These are phyloP conservation scores for Hormaphis cornu DNA, from an alignment of 1,140 invertebrate genomes.

Conservation along the genomic window DNA sequence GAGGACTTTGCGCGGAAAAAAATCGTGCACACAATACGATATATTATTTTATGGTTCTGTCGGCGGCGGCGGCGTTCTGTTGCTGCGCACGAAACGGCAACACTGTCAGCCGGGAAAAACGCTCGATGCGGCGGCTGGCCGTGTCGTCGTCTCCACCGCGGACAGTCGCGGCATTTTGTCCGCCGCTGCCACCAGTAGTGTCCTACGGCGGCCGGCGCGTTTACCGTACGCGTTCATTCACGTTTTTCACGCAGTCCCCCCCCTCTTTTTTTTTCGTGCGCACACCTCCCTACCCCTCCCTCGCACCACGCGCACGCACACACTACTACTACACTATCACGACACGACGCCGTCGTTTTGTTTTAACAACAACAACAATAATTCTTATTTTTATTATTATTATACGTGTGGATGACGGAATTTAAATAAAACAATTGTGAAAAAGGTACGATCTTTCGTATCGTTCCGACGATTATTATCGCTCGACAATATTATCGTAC, in stretches of 20 bases:
- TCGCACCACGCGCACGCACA: not conserved
- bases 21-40: slow-evolving; percentile 5
- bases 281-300: not conserved
- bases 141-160: slow-evolving; percentile 4
- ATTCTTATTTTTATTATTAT: not conserved
- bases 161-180: slow-evolving; percentile 7
- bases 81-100: not conserved
- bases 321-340: too few species aligned
- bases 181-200: too few species aligned
- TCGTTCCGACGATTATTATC: too few species aligned
- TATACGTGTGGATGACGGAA: not conserved
- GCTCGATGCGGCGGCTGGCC: not conserved
- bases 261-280: not conserved
- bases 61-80: slow-evolving; percentile 5
- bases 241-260: too few species aligned
- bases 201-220: not conserved
- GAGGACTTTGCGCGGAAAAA: not conserved
- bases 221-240: slow-evolving; percentile 25
- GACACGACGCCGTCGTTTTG: too few species aligned
- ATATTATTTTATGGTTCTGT: too few species aligned
- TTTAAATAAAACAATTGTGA: not conserved
- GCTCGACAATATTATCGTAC: too few species aligned
- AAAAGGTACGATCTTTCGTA: too few species aligned
- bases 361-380: too few species aligned
- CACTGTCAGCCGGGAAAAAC: slow-evolving; percentile 17